These are phyloP conservation scores for Catalaphyllia jardinei DNA, from an alignment of 64 coral and sea anemone genomes.

Conservation along the genomic window DNA sequence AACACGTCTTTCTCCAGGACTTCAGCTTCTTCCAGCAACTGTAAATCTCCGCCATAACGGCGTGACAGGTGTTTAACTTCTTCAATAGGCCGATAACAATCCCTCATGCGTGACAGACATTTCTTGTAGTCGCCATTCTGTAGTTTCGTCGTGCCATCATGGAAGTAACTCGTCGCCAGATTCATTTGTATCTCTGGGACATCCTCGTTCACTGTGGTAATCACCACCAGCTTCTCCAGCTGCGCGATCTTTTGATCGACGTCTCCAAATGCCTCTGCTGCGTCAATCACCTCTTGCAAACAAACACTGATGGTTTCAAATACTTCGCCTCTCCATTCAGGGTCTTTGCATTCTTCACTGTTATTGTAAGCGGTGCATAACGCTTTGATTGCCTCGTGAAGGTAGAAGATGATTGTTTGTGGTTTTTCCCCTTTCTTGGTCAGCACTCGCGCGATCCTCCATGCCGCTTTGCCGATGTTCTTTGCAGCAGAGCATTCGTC, in stretches of 20 bases:
- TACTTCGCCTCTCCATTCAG: conserved; percentile 63
- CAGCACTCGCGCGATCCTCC: conserved; percentile 49
- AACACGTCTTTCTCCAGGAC: conserved; percentile 68
- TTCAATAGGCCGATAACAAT: conserved; percentile 77
- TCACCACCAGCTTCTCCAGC: conserved; percentile 28
- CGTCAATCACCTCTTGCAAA: conserved; percentile 48
- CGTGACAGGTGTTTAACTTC: conserved; percentile 61
- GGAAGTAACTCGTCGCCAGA: conserved; percentile 43
- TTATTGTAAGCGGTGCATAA: conserved; percentile 40
- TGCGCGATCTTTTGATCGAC: conserved; percentile 54
- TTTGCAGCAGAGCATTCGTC: conserved; percentile 67
- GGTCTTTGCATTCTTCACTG: conserved; percentile 25
- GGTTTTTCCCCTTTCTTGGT: conserved; percentile 15
- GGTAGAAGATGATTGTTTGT: conserved; percentile 50
- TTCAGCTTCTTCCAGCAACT: conserved; percentile 16
- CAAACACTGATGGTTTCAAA: conserved; percentile 42
- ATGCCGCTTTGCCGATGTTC: conserved; percentile 74
- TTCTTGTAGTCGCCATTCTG: conserved; percentile 78
- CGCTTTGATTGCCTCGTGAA: conserved; percentile 64
- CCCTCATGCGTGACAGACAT: conserved; percentile 64
- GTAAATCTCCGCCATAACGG: not conserved
- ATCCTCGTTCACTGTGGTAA: not conserved
- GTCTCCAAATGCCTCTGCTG: conserved; percentile 20
- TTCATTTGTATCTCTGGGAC: conserved; percentile 51
- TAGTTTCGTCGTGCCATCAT: conserved; percentile 69